Evolutionary conservation across 2,888 invertebrate genomes (phyloP).

Genomic region (Acrobasis suavella): DNA sequence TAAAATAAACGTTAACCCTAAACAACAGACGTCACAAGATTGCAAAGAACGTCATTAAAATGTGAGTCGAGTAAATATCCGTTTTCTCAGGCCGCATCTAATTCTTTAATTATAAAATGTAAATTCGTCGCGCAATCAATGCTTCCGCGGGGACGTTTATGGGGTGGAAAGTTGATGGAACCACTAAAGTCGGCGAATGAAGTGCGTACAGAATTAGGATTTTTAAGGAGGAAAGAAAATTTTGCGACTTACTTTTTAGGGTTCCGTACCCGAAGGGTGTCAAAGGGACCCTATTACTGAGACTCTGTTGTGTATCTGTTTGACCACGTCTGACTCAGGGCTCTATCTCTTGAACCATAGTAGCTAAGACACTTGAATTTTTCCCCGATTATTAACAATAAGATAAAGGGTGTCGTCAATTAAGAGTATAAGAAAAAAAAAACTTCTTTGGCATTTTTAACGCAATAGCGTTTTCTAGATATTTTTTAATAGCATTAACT

Average conservation of each 20-base stretch:
- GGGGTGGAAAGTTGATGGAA: slow-evolving; percentile 74
- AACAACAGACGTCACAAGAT: slow-evolving; percentile 17
- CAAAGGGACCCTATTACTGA: no score
- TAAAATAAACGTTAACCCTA: slow-evolving; percentile 14
- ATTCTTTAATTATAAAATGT: slow-evolving; percentile 81
- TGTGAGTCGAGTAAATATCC: slow-evolving; percentile 61
- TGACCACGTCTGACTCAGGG: no score
- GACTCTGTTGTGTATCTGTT: no score
- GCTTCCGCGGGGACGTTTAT: slow-evolving; percentile 65
- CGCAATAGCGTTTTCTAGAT: no score
- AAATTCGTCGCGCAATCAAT: slow-evolving; percentile 68
- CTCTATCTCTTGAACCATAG: no score
- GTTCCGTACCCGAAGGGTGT: no score
- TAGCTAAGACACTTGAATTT: no score
- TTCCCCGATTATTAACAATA: no score
- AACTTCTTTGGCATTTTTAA: no score
- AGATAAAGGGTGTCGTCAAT: no score
- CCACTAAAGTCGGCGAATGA: slow-evolving; percentile 49
- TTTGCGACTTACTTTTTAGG: not conserved
- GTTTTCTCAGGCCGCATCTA: slow-evolving; percentile 43
- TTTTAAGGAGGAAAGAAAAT: not conserved
- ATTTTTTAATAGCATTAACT: no score
- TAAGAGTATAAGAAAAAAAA: no score
- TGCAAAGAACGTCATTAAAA: slow-evolving; percentile 51
- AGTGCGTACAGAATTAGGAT: slow-evolving; percentile 43